Conservation (phyloP, 2,113 vertebrate genomes). For the Montifringilla adamsi region DNA sequence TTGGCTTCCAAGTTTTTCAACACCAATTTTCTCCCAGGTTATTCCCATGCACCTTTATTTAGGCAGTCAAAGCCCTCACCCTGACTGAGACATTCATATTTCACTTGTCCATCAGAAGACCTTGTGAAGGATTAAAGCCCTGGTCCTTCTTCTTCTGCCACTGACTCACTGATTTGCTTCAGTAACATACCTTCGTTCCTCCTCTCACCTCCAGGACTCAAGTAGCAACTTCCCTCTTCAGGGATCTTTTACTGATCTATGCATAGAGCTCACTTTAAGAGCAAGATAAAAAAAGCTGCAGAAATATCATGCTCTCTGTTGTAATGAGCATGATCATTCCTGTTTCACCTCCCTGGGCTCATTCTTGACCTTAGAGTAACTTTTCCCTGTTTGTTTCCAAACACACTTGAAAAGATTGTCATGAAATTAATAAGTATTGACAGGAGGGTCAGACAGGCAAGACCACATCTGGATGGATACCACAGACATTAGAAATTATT, state of each 20-base stretch:
- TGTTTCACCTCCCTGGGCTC: background rate
- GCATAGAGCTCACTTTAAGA: background rate
- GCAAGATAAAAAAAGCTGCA: background rate
- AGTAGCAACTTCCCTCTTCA: background rate
- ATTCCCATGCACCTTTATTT: background rate
- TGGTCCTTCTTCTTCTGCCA: background rate
- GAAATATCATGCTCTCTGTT: background rate
- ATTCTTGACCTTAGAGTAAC: slow-evolving; percentile 49
- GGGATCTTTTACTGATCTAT: background rate
- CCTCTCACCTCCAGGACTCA: background rate
- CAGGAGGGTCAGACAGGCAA: slow-evolving; percentile 42
- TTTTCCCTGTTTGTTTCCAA: slow-evolving; percentile 60
- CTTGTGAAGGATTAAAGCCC: background rate
- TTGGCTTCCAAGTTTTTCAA: background rate
- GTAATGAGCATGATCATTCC: background rate
- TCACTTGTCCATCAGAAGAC: background rate
- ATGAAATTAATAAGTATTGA: slow-evolving; percentile 65
- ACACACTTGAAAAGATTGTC: slow-evolving; percentile 28
- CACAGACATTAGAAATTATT: background rate
- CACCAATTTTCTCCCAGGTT: background rate
- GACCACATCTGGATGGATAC: slow-evolving; percentile 44
- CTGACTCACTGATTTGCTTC: background rate
- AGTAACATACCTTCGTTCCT: background rate
- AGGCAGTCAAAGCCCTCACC: background rate
- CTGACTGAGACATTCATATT: background rate